Conservation (phyloP, 2,888 invertebrate genomes). For the Liposcelis brunnea region DNA sequence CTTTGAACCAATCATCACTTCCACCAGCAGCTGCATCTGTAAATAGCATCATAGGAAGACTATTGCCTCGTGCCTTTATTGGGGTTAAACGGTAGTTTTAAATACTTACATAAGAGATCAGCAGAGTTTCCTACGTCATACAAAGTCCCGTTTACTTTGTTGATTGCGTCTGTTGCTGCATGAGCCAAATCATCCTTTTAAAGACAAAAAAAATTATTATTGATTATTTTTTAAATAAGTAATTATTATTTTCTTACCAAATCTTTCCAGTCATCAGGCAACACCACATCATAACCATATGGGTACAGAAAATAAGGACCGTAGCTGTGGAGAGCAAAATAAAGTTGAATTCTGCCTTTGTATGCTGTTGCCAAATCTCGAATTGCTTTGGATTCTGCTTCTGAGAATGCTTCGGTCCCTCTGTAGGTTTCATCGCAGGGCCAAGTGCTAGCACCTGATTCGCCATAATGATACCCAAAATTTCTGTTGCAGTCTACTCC, state of each 20-base stretch:
- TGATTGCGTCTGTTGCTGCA: neutral
- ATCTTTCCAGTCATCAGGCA: constrained; percentile 17
- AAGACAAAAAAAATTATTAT: neutral
- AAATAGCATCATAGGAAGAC: too few relatives aligned
- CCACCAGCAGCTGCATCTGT: constrained; percentile 10
- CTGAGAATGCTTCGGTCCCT: constrained; percentile 26
- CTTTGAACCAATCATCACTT: neutral
- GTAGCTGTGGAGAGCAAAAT: constrained; percentile 30
- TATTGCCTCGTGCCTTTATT: too few relatives aligned
- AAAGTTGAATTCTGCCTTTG: constrained; percentile 22
- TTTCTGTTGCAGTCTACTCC: constrained; percentile 32
- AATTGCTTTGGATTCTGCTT: constrained; percentile 26
- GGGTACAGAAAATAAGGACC: constrained; percentile 18
- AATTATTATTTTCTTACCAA: constrained; percentile 15
- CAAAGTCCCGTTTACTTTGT: constrained; percentile 10
- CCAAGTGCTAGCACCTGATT: constrained; percentile 26
- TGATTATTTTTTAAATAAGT: too few relatives aligned
- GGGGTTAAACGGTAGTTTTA: too few relatives aligned
- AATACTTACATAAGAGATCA: neutral
- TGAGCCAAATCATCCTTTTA: constrained; percentile 2
- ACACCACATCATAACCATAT: constrained; percentile 18
- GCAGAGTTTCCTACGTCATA: constrained; percentile 2
- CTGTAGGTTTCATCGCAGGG: constrained; percentile 29
- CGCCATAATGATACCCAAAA: constrained; percentile 26
- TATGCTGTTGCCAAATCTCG: constrained; percentile 21